Evolutionary conservation across 2,888 invertebrate species (phyloP), one percentile per base, ranked within the genome.

Genomic region (Pammene fasciana): DNA sequence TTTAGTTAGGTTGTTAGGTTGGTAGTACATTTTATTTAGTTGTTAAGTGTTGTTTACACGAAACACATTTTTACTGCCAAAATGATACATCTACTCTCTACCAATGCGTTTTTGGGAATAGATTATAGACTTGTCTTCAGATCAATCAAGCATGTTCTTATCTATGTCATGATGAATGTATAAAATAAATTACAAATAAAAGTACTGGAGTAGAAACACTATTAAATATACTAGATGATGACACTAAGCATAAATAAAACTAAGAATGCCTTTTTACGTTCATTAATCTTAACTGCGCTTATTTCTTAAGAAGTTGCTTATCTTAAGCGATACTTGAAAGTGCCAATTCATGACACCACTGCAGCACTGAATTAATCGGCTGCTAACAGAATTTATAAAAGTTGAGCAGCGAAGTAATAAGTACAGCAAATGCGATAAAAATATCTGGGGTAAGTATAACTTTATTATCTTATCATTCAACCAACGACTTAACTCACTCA

Each of bases 261-360:
- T 34, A 45, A 6, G 13, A n/a, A 4, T 1, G 6, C n/a, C 7
- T 5, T 16, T 5, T 13, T 34, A 26, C 13, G 41, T 61, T 41
- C n/a, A 67, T 54, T 56, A 62, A 61, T 62, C 48, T 62, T 48
- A 48, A 34, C 16, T 14, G 0, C 11, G 13, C 9, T 18, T 7
- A 10, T 26, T 55, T 66, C 55, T 43, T 11, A 48, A 36, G 36
- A 10, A 60, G 41, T 13, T 57, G 56, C 61, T 62, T 55, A 62
- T 56, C 55, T 38, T 38, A 16, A 48, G 48, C 14, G 41, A 62
- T 16, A 56, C 50, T 5, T 38, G n/a, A 48, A 62, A 68, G 34
- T 55, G 67, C 52, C 36, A 60, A 45, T 14, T 67, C 60, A 67
- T 60, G 48, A 10, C 16, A n/a, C 16, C 38, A 52, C 26, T 54